Evolutionary conservation across 2,113 vertebrate species (phyloP).

Genomic region (Regulus satrapa): DNA sequence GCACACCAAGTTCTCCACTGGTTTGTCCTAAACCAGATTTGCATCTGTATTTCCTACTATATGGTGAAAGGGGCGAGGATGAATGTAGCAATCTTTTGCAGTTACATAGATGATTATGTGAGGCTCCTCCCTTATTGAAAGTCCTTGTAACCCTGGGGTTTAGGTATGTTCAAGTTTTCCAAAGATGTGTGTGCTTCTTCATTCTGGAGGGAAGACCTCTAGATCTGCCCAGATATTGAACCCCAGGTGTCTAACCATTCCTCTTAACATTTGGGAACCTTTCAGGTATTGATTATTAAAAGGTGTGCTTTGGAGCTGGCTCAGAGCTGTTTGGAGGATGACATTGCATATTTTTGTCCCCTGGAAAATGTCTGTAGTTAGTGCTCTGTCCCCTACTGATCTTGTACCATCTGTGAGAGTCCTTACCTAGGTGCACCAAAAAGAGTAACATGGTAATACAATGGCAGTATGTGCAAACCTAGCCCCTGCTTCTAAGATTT

Average conservation of each 20-base stretch:
- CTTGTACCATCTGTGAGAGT: not conserved
- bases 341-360: not conserved
- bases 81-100: not conserved
- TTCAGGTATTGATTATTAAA: not conserved
- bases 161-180: not conserved
- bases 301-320: not conserved
- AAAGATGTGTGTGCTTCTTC: not conserved
- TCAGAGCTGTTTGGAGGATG: not conserved
- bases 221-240: not conserved
- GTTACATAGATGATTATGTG: not conserved
- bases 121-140: not conserved
- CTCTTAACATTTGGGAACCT: not conserved
- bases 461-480: not conserved
- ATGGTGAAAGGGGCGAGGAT: fast-evolving
- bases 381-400: not conserved
- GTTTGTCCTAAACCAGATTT: not conserved
- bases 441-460: not conserved
- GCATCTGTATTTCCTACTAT: not conserved
- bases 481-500: not conserved
- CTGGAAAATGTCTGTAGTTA: not conserved
- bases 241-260: not conserved
- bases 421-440: not conserved
- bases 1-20: not conserved
- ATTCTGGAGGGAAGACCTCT: not conserved
- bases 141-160: not conserved